Conservation (phyloP, 2,888 invertebrate genomes). For the Phragmatobia fuliginosa region DNA sequence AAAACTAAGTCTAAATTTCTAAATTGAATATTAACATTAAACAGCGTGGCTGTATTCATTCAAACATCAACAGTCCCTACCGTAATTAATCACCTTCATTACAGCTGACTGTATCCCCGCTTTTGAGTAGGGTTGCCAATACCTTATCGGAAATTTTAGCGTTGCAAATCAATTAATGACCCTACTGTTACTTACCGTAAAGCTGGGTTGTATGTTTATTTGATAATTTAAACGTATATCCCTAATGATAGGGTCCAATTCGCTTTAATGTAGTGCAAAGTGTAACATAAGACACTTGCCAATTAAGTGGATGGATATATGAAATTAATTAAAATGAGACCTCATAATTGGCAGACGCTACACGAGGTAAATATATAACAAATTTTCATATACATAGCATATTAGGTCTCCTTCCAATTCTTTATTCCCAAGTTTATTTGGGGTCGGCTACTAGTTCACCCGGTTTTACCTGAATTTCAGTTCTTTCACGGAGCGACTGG, state of each 20-base stretch:
- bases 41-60: not conserved
- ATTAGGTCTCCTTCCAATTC: too few relatives aligned
- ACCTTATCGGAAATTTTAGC: not conserved
- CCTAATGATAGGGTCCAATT: not conserved
- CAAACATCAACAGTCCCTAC: not conserved
- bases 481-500: too few relatives aligned
- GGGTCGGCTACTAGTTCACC: too few relatives aligned
- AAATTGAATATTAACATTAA: not conserved
- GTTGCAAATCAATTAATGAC: slow-evolving; percentile 3
- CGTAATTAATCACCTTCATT: not conserved
- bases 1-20: not conserved
- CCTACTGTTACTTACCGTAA: not conserved
- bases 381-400: too few relatives aligned
- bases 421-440: too few relatives aligned
- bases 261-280: not conserved
- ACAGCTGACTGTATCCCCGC: not conserved
- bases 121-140: slow-evolving; percentile 2
- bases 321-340: not conserved
- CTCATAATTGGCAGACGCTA: too few relatives aligned
- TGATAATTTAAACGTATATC: not conserved
- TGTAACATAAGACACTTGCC: not conserved
- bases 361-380: too few relatives aligned
- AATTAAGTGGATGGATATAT: not conserved
- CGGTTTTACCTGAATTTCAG: too few relatives aligned
- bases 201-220: not conserved